Evolutionary conservation across 2,797 vertebrate species (phyloP), one percentile per base, ranked within the genome.

Genomic region (Serranus cabrilla): DNA sequence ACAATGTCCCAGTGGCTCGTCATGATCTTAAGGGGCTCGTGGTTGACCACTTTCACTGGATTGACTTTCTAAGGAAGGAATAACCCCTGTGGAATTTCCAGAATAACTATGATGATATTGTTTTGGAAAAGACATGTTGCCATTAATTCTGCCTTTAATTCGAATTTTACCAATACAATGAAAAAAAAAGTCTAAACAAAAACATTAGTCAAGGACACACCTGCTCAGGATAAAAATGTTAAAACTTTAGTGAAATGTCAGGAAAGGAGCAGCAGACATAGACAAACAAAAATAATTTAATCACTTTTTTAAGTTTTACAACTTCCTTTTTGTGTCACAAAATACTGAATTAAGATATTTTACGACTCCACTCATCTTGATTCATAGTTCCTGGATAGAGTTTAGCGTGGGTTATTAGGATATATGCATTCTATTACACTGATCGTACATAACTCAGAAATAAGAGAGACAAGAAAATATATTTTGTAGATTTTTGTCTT

Each of bases 121-220:
- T 31, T 31, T 3, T 31, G 27, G 6, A 31, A 31, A 31, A 31
- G 27, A 31, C 27, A 31, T 31, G 27, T 31, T 31, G 27, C 27
- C 27, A 31, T 31, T 31, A 31, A 6, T 31, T 31, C 6, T n/a
- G n/a, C n/a, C n/a, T n/a, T n/a, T n/a, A n/a, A n/a, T n/a, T n/a
- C n/a, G n/a, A n/a, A n/a, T 51, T 59, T 14, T 34, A 45, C 40
- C n/a, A 17, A 20, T 12, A 40, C 46, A 42, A n/a, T 31, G 25
- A 45, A 71, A 27, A 71, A 27, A 11, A 42, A 25, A 70, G 27
- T 37, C 25, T 51, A 12, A 11, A 7, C 8, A 71, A 43, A 60
- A 20, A 47, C 17, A 45, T 27, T 13, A 31, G 34, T 7, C 40
- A 12, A 21, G 11, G 2, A 62, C 20, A 25, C 27, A 27, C 7